Evolutionary conservation across 2,888 invertebrate species (phyloP).

Genomic region (Liodrosophila aerea): DNA sequence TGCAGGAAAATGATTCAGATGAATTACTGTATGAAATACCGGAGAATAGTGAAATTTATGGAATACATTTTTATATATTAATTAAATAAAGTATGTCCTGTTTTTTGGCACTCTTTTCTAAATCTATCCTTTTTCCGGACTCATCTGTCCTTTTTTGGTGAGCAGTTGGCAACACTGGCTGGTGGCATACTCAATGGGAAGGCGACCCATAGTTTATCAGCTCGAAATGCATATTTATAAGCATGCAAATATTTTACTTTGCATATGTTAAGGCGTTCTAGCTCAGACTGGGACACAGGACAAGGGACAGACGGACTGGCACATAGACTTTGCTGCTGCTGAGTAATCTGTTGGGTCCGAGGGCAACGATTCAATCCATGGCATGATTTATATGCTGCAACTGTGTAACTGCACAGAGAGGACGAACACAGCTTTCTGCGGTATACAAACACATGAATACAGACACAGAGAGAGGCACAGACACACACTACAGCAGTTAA

Average conservation of each 20-base stretch:
- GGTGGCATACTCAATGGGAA: conserved; percentile 17
- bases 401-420: conserved; percentile 11
- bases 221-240: conserved; percentile 78
- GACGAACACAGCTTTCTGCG: conserved; percentile 33
- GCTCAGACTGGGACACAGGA: conserved; percentile 29
- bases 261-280: conserved; percentile 75
- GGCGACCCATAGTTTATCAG: conserved; percentile 39
- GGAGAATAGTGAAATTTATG: too few species aligned
- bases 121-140: too few species aligned
- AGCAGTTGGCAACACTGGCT: too few species aligned
- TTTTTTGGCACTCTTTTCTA: too few species aligned
- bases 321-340: conserved; percentile 11
- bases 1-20: too few species aligned
- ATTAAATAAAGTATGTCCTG: too few species aligned
- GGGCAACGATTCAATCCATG: conserved; percentile 74
- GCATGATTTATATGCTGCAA: conserved; percentile 75
- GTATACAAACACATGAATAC: conserved; percentile 25
- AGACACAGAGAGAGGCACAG: background rate
- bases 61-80: too few species aligned
- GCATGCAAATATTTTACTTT: conserved; percentile 82
- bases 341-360: conserved; percentile 41
- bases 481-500: conserved; percentile 38
- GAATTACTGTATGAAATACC: too few species aligned
- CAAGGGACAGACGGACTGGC: conserved; percentile 18
- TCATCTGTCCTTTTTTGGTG: too few species aligned